These are phyloP conservation scores for Eubucco bourcierii DNA, from an alignment of 2,113 vertebrate species.

Conservation along the genomic window DNA sequence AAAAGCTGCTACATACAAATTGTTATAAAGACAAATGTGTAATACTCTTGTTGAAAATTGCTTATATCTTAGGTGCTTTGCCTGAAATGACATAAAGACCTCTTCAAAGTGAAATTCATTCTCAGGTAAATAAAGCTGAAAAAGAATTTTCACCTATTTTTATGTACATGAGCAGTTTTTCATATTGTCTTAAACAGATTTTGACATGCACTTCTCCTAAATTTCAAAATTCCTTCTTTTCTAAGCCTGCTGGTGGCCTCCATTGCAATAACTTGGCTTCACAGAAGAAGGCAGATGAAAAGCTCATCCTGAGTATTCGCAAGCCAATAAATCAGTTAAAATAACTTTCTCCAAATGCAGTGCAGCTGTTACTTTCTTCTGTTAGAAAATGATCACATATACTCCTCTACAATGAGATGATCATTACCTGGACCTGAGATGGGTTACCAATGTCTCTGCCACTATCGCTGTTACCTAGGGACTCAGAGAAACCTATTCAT, in stretches of 20 bases:
- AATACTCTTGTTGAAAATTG: conserved; percentile 85
- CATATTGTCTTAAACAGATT: conserved; percentile 66
- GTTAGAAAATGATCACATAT: neutral
- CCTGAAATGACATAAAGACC: conserved; percentile 80
- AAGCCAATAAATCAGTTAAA: neutral
- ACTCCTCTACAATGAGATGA: neutral
- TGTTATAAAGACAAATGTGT: conserved; percentile 94
- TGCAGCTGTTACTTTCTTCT: neutral
- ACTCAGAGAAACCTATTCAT: neutral
- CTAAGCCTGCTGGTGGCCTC: neutral
- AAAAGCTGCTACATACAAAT: conserved; percentile 94
- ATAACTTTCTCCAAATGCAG: neutral
- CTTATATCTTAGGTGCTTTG: conserved; percentile 81
- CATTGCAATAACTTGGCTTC: neutral
- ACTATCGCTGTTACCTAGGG: neutral
- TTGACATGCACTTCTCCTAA: neutral
- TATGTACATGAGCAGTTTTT: conserved; percentile 75
- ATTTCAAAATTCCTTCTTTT: neutral
- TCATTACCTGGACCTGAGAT: neutral
- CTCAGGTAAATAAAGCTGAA: conserved; percentile 85
- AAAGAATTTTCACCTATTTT: conserved; percentile 75
- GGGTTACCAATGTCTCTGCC: neutral
- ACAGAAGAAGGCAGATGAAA: neutral
- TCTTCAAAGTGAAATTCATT: conserved; percentile 84
- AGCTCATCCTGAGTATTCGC: neutral